These are phyloP conservation scores for Pentalonia nigronervosa DNA, from an alignment of 1,140 invertebrate species.

Conservation along the genomic window DNA sequence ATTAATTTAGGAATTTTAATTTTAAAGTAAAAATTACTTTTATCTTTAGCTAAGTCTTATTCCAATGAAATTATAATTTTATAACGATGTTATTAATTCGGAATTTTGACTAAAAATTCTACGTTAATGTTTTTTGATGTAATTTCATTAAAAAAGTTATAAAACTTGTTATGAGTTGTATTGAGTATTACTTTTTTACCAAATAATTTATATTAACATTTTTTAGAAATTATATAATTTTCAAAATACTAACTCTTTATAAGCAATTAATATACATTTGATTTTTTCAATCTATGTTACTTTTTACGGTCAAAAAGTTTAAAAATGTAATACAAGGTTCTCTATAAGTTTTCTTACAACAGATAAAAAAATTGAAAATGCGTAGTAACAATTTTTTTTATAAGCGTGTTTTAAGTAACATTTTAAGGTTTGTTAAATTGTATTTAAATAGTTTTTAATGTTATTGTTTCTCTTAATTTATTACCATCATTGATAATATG, in stretches of 20 bases:
- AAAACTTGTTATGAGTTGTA: neutral
- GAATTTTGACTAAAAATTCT: neutral
- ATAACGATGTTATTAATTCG: neutral
- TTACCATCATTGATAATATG: no score
- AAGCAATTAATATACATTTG: neutral
- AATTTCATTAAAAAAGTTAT: neutral
- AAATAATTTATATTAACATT: neutral
- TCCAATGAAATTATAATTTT: neutral
- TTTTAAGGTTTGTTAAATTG: no score
- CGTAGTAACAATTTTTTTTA: no score
- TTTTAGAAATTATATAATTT: neutral
- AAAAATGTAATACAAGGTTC: no score
- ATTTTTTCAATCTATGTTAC: neutral
- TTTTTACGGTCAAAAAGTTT: no score
- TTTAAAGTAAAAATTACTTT: neutral
- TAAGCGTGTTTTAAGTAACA: no score
- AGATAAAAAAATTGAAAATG: no score
- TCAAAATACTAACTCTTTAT: neutral
- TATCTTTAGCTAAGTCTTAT: neutral
- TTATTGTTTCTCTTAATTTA: no score
- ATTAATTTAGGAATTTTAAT: neutral
- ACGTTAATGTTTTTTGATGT: neutral
- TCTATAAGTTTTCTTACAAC: no score
- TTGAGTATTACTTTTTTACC: neutral
- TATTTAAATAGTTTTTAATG: no score